phyloP scores from a whole-genome alignment of 2,113 vertebrate species.

The Clarias gariepinus region DNA sequence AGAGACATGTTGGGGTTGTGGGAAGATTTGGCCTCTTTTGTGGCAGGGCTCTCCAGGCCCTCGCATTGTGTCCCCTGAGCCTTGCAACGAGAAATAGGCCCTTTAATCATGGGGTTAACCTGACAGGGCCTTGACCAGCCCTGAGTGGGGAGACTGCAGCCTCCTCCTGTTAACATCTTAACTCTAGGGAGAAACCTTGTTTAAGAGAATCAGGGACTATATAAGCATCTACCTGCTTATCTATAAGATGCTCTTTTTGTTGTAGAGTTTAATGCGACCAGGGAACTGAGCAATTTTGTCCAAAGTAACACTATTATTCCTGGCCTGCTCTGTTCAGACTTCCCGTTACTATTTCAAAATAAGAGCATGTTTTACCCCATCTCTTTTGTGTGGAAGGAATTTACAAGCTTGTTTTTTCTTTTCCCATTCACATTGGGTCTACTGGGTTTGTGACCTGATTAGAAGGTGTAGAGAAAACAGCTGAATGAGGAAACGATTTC shows the following conservation, averaged over 20 bases:
- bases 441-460: not conserved
- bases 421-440: constrained; percentile 29
- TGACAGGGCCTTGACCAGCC: constrained; percentile 41
- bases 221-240: not conserved
- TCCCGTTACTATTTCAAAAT: constrained; percentile 49
- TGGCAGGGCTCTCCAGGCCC: constrained; percentile 57
- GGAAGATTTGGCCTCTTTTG: constrained; percentile 68
- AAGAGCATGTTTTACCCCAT: constrained; percentile 32
- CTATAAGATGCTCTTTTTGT: constrained; percentile 2
- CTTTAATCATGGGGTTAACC: constrained; percentile 58
- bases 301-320: constrained; percentile 1
- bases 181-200: constrained; percentile 23
- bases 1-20: constrained; percentile 64
- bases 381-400: constrained; percentile 46
- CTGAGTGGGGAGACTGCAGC: constrained; percentile 44
- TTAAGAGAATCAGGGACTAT: constrained; percentile 18
- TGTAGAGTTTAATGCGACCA: not conserved
- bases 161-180: constrained; percentile 14
- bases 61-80: constrained; percentile 64
- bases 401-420: constrained; percentile 50
- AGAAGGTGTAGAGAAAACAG: not conserved
- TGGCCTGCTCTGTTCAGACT: constrained; percentile 4
- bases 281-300: constrained; percentile 8
- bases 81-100: constrained; percentile 52
- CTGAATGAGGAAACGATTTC: constrained; percentile 23